Base-by-base conservation (phyloP, 2,888 invertebrate genomes). In the Doris montereyensis region DNA sequence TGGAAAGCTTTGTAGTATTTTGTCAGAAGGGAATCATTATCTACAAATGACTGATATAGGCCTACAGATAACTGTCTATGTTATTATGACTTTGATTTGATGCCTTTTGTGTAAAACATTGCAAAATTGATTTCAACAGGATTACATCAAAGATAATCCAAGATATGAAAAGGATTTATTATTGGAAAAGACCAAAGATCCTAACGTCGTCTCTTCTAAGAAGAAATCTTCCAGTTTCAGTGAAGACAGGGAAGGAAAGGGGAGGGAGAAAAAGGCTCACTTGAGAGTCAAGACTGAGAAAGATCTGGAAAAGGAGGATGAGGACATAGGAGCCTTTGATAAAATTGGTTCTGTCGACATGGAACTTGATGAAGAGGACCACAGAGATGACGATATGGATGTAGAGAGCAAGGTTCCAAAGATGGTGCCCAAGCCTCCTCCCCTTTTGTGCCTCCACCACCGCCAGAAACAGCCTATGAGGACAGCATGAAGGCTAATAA, bases 401-500 rank as follows among this genome's bases (percentile, higher is more conserved):
- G 34, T n/a, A 17, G 17, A 60, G 3, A 60, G n/a, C 34, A 76
- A 72, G 72, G 72, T 79, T 28, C 79, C 76, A 17, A 76, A 76
- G 32, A 34, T 79, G 60, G 71, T 24, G 2, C 52, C 28, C n/a
- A 79, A 79, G 65, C 41, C 58, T 21, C 4, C 32, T 8, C 13
- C 10, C 52, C n/a, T n/a, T n/a, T n/a, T 3, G 57, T 68, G n/a
- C 5, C 73, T 13, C 75, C 79, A 24, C 17, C 70, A 21, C 60
- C 58, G 75, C 34, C 35, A n/a, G 32, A 68, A 1, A 8, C 30
- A 8, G 1, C 60, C 5, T 2, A 5, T n/a, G 32, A n/a, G n/a
- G n/a, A n/a, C n/a, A n/a, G n/a, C n/a, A 75, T 75, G 75, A 79
- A 79, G 24, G 58, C 41, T 57, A 79, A 21, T 0, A 75, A 79